phyloP scores from a whole-genome alignment of 1,140 invertebrate species.

The Heliconius himera region DNA sequence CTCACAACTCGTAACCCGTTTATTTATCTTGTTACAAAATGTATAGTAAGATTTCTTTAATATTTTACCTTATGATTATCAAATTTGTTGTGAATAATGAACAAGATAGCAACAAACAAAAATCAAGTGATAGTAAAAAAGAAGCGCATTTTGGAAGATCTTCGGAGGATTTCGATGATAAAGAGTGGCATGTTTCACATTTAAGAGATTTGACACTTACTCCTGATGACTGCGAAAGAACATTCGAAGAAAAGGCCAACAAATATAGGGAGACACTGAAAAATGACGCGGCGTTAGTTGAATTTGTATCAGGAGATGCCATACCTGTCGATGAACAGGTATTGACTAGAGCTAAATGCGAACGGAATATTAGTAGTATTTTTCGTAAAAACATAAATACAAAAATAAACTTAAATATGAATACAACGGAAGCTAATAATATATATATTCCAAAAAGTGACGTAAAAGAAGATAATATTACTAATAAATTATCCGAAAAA shows the following conservation, averaged over 20 bases:
- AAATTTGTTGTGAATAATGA: background rate
- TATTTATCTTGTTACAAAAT: background rate
- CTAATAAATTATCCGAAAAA: constrained; percentile 1
- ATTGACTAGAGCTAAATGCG: constrained; percentile 38
- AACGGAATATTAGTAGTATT: constrained; percentile 29
- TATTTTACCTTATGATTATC: constrained; percentile 4
- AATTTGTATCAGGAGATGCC: constrained; percentile 59
- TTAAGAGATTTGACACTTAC: constrained; percentile 48
- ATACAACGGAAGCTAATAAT: constrained; percentile 18
- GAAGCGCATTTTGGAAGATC: constrained; percentile 40
- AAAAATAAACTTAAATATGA: constrained; percentile 12
- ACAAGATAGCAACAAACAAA: background rate
- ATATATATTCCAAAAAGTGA: background rate
- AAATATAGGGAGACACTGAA: constrained; percentile 51
- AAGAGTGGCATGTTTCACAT: constrained; percentile 59
- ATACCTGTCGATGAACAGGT: constrained; percentile 49
- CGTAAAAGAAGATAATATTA: constrained; percentile 13
- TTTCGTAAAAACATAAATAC: constrained; percentile 23
- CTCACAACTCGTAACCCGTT: background rate
- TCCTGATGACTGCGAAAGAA: constrained; percentile 43
- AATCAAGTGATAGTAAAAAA: background rate
- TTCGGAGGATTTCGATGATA: constrained; percentile 51
- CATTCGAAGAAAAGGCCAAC: constrained; percentile 49
- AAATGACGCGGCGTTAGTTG: constrained; percentile 53
- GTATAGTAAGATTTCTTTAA: constrained; percentile 9